Evolutionary conservation across 2,113 vertebrate genomes (phyloP), one percentile per base, ranked within the genome.

Genomic region (Chionomys nivalis): DNA sequence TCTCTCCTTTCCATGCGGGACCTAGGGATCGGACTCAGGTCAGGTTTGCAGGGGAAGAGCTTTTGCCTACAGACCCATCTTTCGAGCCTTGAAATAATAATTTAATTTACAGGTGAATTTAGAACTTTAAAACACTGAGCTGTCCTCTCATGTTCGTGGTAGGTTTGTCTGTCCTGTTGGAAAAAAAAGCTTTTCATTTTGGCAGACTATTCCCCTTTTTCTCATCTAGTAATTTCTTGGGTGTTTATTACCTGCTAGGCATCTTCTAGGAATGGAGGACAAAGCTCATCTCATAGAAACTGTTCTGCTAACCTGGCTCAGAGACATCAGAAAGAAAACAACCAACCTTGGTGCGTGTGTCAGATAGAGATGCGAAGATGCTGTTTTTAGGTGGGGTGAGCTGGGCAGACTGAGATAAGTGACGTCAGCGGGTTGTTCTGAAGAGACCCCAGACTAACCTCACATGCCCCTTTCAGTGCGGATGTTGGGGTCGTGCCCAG

Each of bases 61-160:
- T 58, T 39, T 58, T 82, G 52, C 36, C 36, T 39, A 23, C 12
- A 8, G n/a, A 61, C 5, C 23, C n/a, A 42, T 75, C 72, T 42
- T 42, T 23, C 39, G 10, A 24, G 11, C 23, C 23, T 82, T 88
- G 63, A 95, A 91, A 85, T 83, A 77, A n/a, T 90, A 81, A 93
- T 88, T 91, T 65, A 83, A 55, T 83, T 36, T 94, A 58, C 83
- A 73, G 72, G 47, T 94, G 33, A 94, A 85, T 77, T 72, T 89
- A 91, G 66, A 68, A 79, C n/a, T 93, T 79, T 39, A 61, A 36
- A 88, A 31, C 14, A 72, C 61, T 70, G 76, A 44, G 44, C 52
- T 89, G 16, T 55, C 72, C 78, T 87, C 79, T 16, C 31, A 12
- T 47, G 73, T 76, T 79, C 28, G 5, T 83, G 55, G n/a, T 28